Evolutionary conservation across 2,888 invertebrate species (phyloP), one percentile per base, ranked within the genome.

Genomic region (Drosophila antonietae): DNA sequence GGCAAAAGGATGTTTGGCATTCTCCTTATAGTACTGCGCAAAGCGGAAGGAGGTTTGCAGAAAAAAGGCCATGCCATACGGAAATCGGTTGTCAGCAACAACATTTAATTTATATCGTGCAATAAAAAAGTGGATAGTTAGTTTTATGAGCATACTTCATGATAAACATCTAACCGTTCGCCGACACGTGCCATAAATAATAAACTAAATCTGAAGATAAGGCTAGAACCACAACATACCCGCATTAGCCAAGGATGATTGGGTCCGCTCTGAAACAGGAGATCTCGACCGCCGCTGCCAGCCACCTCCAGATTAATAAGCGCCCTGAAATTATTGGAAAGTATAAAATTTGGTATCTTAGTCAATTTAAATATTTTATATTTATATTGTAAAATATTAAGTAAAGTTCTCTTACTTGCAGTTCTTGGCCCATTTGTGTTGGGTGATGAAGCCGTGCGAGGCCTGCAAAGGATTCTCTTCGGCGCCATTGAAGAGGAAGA

Each of bases 231-330:
- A 10, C 39, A 20, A 69, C 67, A 37, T 64, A 95, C 94, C 55
- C 93, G 93, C 67, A 96, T 92, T 0, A 97, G 92, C 93, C 96
- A 95, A 0, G 95, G 94, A 89, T 95, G 95, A 53, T 94, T 93
- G 2, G 97, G 97, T 1, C 96, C 96, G 56, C 96, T 95, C 94
- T 98, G 98, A 91, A 99, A 99, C 8, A 99, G 93, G 56, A 96
- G 94, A 80, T 98, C 97, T 72, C 97, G 95, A 3, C 98, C 98
- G 39, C 98, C 98, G 90, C 97, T 96, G 0, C 98, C 99, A 51
- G 96, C 97, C 0, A 98, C 96, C 92, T 99, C 99, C 71, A 99
- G 92, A 92, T 99, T 99, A 47, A 99, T 94, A 59, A 98, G 96
- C 0, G 96, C 95, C 55, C 95, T 84, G 4, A 15, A 2, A 33